A percentile compares a stretch with the other conserved stretches of the same genome.
These are phyloP conservation scores for Volucella bombylans DNA, from an alignment of 2,888 invertebrate genomes.

Conservation along the genomic window DNA sequence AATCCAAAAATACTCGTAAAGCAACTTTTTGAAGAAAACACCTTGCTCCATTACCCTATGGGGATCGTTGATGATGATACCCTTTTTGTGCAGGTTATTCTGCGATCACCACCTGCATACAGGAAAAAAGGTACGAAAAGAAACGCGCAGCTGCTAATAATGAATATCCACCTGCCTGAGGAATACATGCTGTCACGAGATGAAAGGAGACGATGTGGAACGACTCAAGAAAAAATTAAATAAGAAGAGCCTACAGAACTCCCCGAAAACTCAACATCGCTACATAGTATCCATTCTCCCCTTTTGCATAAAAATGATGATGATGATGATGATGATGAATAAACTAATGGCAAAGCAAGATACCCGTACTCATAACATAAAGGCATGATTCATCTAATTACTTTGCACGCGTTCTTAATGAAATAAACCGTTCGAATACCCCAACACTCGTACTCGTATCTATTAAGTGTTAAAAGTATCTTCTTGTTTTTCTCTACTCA, in stretches of 20 bases:
- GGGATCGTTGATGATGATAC: conserved; percentile 21
- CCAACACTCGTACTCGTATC: neutral
- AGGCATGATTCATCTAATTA: conserved; percentile 60
- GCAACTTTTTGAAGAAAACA: conserved; percentile 27
- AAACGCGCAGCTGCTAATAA: too few species aligned
- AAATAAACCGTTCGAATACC: conserved; percentile 19
- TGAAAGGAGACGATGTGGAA: conserved; percentile 51
- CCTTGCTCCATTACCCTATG: conserved; percentile 34
- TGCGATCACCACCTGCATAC: conserved; percentile 39
- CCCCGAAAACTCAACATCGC: neutral
- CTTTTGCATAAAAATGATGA: too few species aligned
- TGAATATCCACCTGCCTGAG: too few species aligned
- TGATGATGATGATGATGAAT: conserved; percentile 31
- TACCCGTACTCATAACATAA: conserved; percentile 15
- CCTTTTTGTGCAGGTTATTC: conserved; percentile 7
- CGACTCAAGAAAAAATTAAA: conserved; percentile 3
- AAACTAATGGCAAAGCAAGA: conserved; percentile 4
- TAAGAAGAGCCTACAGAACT: conserved; percentile 6
- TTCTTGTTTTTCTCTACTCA: neutral
- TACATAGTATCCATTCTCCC: too few species aligned
- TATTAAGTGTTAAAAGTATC: conserved; percentile 18
- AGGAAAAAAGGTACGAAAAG: neutral
- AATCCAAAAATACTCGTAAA: conserved; percentile 4
- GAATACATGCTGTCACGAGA: conserved; percentile 26
- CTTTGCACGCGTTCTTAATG: conserved; percentile 20